A percentile compares a stretch with the other conserved stretches of the same genome.
Conservation (phyloP, 1,140 invertebrate genomes). For the Bombus superbus region DNA sequence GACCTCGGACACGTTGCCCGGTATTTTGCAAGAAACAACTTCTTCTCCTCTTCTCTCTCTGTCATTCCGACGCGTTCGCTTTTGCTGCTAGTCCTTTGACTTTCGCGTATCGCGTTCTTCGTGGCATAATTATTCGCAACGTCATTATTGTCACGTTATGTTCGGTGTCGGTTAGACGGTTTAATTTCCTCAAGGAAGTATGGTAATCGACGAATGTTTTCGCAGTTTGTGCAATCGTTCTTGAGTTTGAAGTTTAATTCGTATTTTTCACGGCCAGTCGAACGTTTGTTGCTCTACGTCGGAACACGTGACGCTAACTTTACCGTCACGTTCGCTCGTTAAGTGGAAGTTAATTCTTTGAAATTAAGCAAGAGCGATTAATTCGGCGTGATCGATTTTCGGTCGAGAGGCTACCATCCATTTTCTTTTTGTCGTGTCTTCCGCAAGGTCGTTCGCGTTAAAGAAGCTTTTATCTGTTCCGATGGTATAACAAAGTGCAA, state of each 20-base stretch:
- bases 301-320: not conserved
- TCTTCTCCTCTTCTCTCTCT: not conserved
- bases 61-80: not conserved
- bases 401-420: not conserved
- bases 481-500: not conserved
- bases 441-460: not conserved
- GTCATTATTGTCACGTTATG: too few species aligned
- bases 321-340: not conserved
- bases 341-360: not conserved
- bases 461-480: not conserved
- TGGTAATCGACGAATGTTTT: not conserved
- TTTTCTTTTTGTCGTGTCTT: slow-evolving; percentile 21
- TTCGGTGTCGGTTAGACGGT: not conserved
- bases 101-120: not conserved
- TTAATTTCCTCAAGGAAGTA: not conserved
- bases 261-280: not conserved
- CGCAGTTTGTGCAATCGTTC: not conserved
- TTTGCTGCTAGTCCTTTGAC: not conserved
- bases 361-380: not conserved
- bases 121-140: not conserved
- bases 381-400: not conserved
- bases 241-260: not conserved
- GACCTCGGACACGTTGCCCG: not conserved
- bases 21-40: not conserved
- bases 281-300: too few species aligned